Base-by-base conservation (phyloP, 2,113 vertebrate genomes). In the Atlantisia rogersi region DNA sequence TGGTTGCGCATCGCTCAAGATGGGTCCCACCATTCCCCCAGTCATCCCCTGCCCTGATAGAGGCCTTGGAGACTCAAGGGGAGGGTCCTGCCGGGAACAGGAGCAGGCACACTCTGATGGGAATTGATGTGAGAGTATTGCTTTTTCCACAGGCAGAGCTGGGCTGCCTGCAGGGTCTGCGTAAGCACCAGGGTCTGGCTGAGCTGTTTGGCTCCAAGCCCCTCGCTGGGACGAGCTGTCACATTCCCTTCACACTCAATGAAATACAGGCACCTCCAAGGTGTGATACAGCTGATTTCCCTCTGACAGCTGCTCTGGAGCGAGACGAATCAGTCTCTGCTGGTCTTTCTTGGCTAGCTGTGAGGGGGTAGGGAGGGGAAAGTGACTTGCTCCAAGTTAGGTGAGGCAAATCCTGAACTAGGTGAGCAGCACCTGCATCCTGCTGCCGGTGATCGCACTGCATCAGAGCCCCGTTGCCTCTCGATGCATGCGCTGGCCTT, bases 221-320 rank as follows among this genome's bases (percentile, higher is more conserved):
- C 71, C 80, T 84, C 5, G 1, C 20, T 2, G 16, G 77, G 73
- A 42, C 1, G 2, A 92, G 81, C 77, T 95, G 89, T 89, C 60
- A 82, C 5, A 0, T 65, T 71, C 35, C 69, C 56, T 75, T 86
- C 77, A 71, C 22, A 4, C 16, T 12, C 77, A 78, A 35, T 10
- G 48, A 73, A 81, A 94, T 88, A 2, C 73, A 46, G 88, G 56
- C 73, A 91, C 0, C 0, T 52, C 77, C 0, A 0, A 70, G 73
- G 69, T 68, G 83, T 48, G 94, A 89, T 65, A 68, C 81, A 92
- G 73, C 69, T 65, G 53, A 75, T 89, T 53, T 88, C 53, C 82
- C 29, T 3, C 85, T 84, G 95, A 92, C 94, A 92, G 58, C 89
- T 95, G 73, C 94, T 95, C 83, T 94, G 91, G 69, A 92, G 91